A percentile compares a stretch with the other conserved stretches of the same genome.
phyloP scores from a whole-genome alignment of 2,797 vertebrate species.

The Ctenopoma kingsleyae region DNA sequence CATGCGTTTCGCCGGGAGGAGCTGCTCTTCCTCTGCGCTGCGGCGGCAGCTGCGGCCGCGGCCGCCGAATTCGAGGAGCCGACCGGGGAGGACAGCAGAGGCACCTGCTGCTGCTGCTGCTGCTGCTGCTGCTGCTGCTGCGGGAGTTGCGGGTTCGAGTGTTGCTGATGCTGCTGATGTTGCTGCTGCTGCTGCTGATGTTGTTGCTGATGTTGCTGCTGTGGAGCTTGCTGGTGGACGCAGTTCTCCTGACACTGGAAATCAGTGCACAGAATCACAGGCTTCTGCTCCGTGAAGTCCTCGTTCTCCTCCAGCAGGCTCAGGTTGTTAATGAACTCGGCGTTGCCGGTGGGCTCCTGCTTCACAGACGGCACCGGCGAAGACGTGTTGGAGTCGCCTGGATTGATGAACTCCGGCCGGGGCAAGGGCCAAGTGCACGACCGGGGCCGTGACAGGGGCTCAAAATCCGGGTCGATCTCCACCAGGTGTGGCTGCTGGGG shows the following conservation, averaged over 20 bases:
- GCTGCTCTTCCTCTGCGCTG: constrained; percentile 93
- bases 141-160: constrained; percentile 77
- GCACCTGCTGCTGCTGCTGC: constrained; percentile 85
- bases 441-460: constrained; percentile 93
- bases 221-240: constrained; percentile 82
- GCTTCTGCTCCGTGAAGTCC: constrained; percentile 88
- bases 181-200: constrained; percentile 39
- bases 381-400: constrained; percentile 91
- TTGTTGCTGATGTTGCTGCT: constrained; percentile 78
- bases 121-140: constrained; percentile 71
- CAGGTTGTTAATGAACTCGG: constrained; percentile 90
- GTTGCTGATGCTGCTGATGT: constrained; percentile 71
- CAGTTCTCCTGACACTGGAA: constrained; percentile 89
- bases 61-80: constrained; percentile 81
- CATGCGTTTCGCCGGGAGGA: constrained; percentile 96
- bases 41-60: constrained; percentile 82
- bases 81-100: constrained; percentile 88
- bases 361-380: constrained; percentile 92
- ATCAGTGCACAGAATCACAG: constrained; percentile 85
- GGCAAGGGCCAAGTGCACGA: constrained; percentile 98
- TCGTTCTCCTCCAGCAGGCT: constrained; percentile 92
- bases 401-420: constrained; percentile 92
- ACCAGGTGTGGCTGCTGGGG: constrained; percentile 89
- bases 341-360: constrained; percentile 83
- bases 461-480: constrained; percentile 97